Evolutionary conservation across 2,113 vertebrate genomes (phyloP), one percentile per base, ranked within the genome.

Genomic region (Spea bombifrons): DNA sequence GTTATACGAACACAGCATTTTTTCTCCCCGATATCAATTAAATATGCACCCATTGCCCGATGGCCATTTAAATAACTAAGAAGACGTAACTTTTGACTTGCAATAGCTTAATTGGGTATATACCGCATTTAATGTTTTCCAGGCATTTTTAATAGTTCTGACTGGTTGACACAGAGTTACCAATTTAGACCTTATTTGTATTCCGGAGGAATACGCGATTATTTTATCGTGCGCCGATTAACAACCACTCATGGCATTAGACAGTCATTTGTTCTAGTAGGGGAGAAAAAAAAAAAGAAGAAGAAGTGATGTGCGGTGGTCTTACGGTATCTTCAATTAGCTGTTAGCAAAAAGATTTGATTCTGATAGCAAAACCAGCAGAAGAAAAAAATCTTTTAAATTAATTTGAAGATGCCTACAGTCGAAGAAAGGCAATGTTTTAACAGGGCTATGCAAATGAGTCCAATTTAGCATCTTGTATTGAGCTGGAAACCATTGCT

Each of bases 401-500:
- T 94, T 94, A 94, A 95, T 95, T 96, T 94, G 88, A 93, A 92
- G 92, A 92, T 90, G 89, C 90, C 90, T 91, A 92, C 92, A 93
- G 92, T 94, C 89, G 89, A 90, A 95, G 93, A 95, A 91, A 89
- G 93, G 92, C 91, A 92, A 85, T 92, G 90, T 92, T 95, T 93
- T 90, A 93, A 92, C 94, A 91, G 88, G 92, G 88, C 87, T 93
- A 95, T 96, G 95, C 95, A 97, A 98, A 98, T 98, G 92, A 97
- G 89, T 91, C 92, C 94, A 95, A 96, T 97, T 96, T 95, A 94
- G 92, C 94, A 94, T 94, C 94, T 94, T 95, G 95, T 96, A 95
- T 98, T 97, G 95, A 94, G 95, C 91, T 86, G 93, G 93, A 96
- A 96, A 97, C 94, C 95, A 95, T 95, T 92, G 94, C 95, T 98